Evolutionary conservation across 2,797 vertebrate species (phyloP).

Genomic region (Danio albolineatus): DNA sequence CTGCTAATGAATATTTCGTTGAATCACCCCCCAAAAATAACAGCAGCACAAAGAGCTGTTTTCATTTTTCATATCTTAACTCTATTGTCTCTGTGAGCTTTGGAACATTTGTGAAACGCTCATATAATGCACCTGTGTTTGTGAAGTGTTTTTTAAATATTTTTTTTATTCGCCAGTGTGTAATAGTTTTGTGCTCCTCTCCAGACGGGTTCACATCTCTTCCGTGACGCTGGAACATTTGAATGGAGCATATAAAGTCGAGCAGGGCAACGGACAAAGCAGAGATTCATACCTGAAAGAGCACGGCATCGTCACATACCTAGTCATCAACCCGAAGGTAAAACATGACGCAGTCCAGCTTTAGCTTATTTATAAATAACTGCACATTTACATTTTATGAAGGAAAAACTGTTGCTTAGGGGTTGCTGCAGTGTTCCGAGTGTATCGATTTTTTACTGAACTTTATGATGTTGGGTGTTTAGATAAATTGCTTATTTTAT

Average conservation of each 20-base stretch:
- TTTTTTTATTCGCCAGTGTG: neutral
- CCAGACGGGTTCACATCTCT: conserved; percentile 96
- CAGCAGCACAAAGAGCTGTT: conserved; percentile 21
- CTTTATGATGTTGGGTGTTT: neutral
- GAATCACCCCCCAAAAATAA: conserved; percentile 7
- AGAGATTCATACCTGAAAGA: conserved; percentile 95
- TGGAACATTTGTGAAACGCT: conserved; percentile 35
- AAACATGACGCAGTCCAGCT: conserved; percentile 52
- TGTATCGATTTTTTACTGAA: neutral
- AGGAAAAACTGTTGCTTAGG: neutral
- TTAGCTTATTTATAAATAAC: neutral
- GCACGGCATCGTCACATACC: conserved; percentile 90
- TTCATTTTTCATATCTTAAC: conserved; percentile 34
- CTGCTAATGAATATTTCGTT: conserved; percentile 46
- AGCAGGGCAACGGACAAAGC: conserved; percentile 90
- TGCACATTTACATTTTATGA: neutral
- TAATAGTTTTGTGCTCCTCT: conserved; percentile 35
- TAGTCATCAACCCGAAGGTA: conserved; percentile 99
- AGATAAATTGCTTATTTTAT: neutral
- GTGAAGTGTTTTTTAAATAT: conserved; percentile 41
- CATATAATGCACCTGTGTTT: conserved; percentile 37
- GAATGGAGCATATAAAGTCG: conserved; percentile 94
- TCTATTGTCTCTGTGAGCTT: conserved; percentile 31
- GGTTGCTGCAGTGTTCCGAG: neutral
- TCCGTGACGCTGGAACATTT: conserved; percentile 94